Evolutionary conservation across 2,113 vertebrate genomes (phyloP), one percentile per base, ranked within the genome.

Genomic region (Montifringilla adamsi): DNA sequence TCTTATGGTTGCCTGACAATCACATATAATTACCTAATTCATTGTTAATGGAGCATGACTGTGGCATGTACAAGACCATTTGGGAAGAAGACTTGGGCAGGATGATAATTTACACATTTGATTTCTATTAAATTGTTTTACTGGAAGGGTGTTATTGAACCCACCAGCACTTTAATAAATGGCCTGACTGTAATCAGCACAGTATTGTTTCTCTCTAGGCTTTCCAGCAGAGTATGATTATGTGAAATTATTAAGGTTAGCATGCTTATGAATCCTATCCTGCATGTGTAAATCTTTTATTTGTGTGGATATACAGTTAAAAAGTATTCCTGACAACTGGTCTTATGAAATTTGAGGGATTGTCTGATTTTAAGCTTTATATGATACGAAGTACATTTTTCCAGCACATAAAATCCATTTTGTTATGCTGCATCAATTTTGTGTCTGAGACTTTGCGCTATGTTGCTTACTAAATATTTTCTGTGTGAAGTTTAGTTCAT

Each of bases 401-500:
- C 30, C 56, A 86, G n/a, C 28, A 86, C 35, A 89, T 82, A 68
- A 91, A 91, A 84, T 63, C 56, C 15, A 68, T 64, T 93, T 79
- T 63, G 53, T 33, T 52, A 17, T 26, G 27, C 33, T 68, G 35
- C 59, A 81, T 21, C 37, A 74, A 8, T 24, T 35, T 64, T 87
- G 18, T 1, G 2, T 50, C 81, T 75, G 43, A 70, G 31, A 47
- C 52, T 79, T 80, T 63, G 30, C 33, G 63, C 52, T 55, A 3
- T 33, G n/a, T 75, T 68, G 63, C 15, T 39, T 78, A 20, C n/a
- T 47, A 94, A 95, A 78, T 89, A 95, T 59, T 94, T 95, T n/a
- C 18, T 89, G 18, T 43, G 44, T 64, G 46, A 91, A 84, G 74
- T 55, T 44, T 31, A 84, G n/a, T 55, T 88, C 13, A 23, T 90